Evolutionary conservation across 53 echinoderm and acorn worm genomes (phyloP).

Genomic region (Holothuria leucospilota): DNA sequence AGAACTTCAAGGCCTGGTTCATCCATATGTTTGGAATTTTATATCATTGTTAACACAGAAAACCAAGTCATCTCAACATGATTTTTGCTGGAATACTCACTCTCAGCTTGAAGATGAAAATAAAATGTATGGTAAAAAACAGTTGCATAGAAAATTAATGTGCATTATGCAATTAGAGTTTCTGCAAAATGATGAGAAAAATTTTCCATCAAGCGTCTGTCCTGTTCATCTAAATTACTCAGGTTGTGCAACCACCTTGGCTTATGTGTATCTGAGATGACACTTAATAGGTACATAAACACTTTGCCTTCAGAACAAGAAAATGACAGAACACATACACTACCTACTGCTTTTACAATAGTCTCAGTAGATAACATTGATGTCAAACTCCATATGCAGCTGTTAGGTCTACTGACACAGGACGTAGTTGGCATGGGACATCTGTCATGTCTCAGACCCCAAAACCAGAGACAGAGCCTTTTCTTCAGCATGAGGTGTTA

Average conservation of each 20-base stretch:
- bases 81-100: too few species aligned
- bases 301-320: not conserved
- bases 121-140: not conserved
- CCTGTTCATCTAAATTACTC: not conserved
- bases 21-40: too few species aligned
- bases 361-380: not conserved
- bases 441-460: slow-evolving; percentile 55
- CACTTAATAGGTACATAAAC: not conserved
- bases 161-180: not conserved
- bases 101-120: not conserved
- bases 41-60: too few species aligned
- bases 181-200: not conserved
- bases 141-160: not conserved
- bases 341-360: not conserved
- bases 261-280: not conserved
- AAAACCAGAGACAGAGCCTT: slow-evolving; percentile 23
- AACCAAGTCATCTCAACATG: too few species aligned
- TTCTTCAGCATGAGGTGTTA: not conserved
- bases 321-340: not conserved
- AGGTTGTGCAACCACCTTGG: not conserved
- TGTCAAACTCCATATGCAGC: slow-evolving; percentile 10
- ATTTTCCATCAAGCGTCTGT: not conserved
- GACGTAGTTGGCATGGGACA: slow-evolving; percentile 61
- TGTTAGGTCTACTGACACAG: slow-evolving; percentile 25
- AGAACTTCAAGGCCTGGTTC: too few species aligned